Evolutionary conservation across 1,140 invertebrate species (phyloP), one percentile per base, ranked within the genome.

Genomic region (Drosophila asahinai): DNA sequence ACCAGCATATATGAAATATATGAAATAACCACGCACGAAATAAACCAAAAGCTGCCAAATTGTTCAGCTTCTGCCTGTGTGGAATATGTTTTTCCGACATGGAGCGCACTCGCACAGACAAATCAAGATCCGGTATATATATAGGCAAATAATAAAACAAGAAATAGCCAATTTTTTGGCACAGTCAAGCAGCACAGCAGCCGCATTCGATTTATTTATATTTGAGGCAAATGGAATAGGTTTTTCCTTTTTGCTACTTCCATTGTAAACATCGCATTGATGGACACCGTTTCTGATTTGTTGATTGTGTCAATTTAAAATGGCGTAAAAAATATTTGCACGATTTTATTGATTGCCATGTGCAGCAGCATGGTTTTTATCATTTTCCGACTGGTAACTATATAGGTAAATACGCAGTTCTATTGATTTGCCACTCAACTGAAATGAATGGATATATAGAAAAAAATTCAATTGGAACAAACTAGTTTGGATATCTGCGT

Each of bases 241-340:
- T 59, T 78, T 47, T 42, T 27, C 3, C 61, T 17, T 54, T 36
- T 59, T 38, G 33, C 33, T 40, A 3, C 65, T 25, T 48, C 61
- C 45, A 33, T 57, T 43, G 71, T 74, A 75, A 83, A 72, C 65
- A 71, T 52, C 54, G 65, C 70, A 81, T 78, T 87, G 84, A 87
- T 83, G 70, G 74, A 81, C 66, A 80, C 77, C 64, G 62, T 70
- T 66, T 87, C 65, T 87, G 84, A 87, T 87, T 87, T 89, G 73
- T 84, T 87, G 84, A 75, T 89, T 87, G 84, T 84, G 77, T 84
- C 81, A 84, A 84, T 84, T 78, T 54, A 67, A 55, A 52, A 73
- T 75, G 73, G 54, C 66, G 68, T 59, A 70, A 75, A 89, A 86
- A 87, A 81, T 71, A 55, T 71, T 78, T 67, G 47, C 38, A 9